A percentile compares a stretch with the other conserved stretches of the same genome.
These are phyloP conservation scores for Azorinus chamasolen DNA, from an alignment of 2,888 invertebrate species.

Conservation along the genomic window DNA sequence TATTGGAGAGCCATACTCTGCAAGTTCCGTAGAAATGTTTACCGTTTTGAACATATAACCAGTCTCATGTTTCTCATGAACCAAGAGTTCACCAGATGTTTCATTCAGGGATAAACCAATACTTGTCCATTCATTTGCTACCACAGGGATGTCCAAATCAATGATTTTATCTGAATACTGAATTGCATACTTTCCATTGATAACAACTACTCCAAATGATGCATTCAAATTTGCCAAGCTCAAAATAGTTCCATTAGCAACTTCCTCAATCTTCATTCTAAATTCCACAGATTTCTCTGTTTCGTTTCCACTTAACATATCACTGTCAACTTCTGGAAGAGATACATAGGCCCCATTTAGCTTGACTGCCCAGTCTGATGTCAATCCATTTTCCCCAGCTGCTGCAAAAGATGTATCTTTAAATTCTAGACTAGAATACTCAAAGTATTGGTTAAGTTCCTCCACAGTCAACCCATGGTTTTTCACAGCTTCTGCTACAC, in stretches of 20 bases:
- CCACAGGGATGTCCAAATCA: conserved; percentile 55
- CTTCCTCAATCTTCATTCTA: conserved; percentile 37
- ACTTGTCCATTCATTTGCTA: conserved; percentile 66
- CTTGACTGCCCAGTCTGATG: conserved; percentile 37
- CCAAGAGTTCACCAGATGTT: conserved; percentile 25
- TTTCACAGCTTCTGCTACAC: conserved; percentile 33
- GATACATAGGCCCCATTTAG: conserved; percentile 26
- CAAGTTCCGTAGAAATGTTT: conserved; percentile 28
- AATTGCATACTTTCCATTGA: conserved; percentile 37
- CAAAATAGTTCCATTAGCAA: conserved; percentile 35
- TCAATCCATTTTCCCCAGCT: conserved; percentile 24
- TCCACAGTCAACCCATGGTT: conserved; percentile 6
- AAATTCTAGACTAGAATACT: conserved; percentile 23
- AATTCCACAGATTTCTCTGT: conserved; percentile 41
- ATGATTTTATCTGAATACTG: conserved; percentile 41
- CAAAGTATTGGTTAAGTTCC: conserved; percentile 24
- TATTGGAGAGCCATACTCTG: conserved; percentile 34
- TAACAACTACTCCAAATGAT: conserved; percentile 46
- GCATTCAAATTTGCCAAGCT: conserved; percentile 37
- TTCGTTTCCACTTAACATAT: conserved; percentile 21
- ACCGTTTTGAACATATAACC: conserved; percentile 32
- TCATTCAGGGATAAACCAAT: conserved; percentile 52
- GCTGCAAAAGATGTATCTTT: conserved; percentile 22
- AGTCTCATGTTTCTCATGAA: conserved; percentile 41
- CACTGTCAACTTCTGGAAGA: conserved; percentile 38